These are phyloP conservation scores for Habropoda laboriosa DNA, from an alignment of 1,140 invertebrate species.

Conservation along the genomic window DNA sequence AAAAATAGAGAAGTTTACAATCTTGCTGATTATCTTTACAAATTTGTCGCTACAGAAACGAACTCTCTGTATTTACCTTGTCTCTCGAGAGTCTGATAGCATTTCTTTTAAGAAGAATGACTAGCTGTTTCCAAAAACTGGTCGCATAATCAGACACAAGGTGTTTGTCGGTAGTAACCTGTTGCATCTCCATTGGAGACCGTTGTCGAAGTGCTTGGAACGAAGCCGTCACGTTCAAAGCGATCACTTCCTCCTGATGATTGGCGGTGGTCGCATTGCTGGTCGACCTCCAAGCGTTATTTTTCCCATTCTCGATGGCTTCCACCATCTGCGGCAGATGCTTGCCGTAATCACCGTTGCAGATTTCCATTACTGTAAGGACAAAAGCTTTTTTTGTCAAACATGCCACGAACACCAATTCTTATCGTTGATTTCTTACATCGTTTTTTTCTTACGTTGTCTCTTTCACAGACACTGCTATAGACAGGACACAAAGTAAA, in stretches of 20 bases:
- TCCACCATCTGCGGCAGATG: conserved; percentile 83
- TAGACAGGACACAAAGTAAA: no score
- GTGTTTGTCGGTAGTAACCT: conserved; percentile 28
- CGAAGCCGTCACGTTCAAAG: conserved; percentile 53
- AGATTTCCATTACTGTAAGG: conserved; percentile 91
- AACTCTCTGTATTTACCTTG: conserved; percentile 68
- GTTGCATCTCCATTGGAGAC: conserved; percentile 16
- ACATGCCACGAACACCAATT: not conserved
- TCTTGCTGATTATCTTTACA: no score
- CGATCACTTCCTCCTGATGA: conserved; percentile 54
- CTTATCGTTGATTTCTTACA: not conserved
- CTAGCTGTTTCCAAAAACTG: conserved; percentile 84
- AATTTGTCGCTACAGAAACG: not conserved
- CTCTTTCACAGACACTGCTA: not conserved
- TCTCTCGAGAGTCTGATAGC: conserved; percentile 79
- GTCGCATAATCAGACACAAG: conserved; percentile 77
- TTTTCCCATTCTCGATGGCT: conserved; percentile 88
- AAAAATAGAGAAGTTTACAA: no score
- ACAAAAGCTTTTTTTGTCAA: not conserved
- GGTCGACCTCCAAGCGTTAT: conserved; percentile 81
- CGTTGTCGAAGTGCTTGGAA: conserved; percentile 47
- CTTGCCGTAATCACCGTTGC: conserved; percentile 89
- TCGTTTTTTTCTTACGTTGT: not conserved
- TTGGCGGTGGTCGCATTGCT: conserved; percentile 34
- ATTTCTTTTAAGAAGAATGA: conserved; percentile 83